phyloP scores from a whole-genome alignment of 2,797 vertebrate genomes.

The Allochrocebus solatus region DNA sequence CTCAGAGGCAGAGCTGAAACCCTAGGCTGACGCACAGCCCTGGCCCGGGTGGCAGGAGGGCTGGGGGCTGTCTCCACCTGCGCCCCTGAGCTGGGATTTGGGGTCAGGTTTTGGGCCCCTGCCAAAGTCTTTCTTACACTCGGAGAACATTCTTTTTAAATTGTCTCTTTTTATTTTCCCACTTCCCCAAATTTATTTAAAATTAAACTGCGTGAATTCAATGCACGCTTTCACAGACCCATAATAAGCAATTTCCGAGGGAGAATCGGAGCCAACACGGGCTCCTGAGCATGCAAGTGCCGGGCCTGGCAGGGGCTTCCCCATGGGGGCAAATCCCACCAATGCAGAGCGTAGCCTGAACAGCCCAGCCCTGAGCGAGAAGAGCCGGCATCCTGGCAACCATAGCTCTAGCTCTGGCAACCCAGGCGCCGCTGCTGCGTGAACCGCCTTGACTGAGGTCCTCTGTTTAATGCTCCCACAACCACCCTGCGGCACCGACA shows the following conservation, averaged over 20 bases:
- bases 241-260: conserved; percentile 53
- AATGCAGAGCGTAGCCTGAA: neutral
- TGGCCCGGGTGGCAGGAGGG: neutral
- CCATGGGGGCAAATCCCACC: no score
- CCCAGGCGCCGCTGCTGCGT: accelerated
- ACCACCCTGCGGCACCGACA: neutral
- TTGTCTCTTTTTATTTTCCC: neutral
- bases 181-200: conserved; percentile 45
- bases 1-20: neutral
- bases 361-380: accelerated
- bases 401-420: accelerated
- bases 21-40: neutral
- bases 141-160: neutral
- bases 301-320: neutral
- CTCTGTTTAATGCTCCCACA: accelerated
- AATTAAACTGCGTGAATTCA: conserved; percentile 53
- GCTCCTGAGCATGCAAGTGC: accelerated
- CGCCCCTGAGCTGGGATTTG: neutral
- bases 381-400: accelerated
- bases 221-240: neutral
- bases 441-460: accelerated
- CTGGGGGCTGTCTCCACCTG: accelerated
- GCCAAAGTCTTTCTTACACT: conserved; percentile 13
- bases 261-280: neutral
- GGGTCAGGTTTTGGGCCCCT: conserved; percentile 36